A percentile compares a stretch with the other conserved stretches of the same genome.
Evolutionary conservation across 2,888 invertebrate species (phyloP).

Genomic region (Drosophila merina): DNA sequence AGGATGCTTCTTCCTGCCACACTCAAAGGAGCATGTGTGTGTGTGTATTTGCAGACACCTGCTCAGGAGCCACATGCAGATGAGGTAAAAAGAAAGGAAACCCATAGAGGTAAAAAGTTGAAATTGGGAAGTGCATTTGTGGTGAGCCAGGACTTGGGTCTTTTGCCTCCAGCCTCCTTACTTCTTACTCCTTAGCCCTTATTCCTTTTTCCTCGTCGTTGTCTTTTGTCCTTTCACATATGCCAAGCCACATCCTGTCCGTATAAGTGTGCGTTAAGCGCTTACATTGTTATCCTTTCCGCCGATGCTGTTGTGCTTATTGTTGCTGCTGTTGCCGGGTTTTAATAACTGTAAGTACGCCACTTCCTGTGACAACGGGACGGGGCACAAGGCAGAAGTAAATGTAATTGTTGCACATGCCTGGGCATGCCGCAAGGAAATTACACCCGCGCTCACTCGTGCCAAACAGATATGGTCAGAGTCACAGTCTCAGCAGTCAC

Average conservation of each 20-base stretch:
- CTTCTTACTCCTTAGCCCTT: conserved; percentile 13
- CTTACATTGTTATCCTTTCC: conserved; percentile 63
- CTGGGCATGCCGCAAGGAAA: conserved; percentile 40
- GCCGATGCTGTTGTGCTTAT: conserved; percentile 34
- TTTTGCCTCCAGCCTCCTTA: conserved; percentile 44
- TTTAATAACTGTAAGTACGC: conserved; percentile 73
- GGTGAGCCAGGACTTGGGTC: conserved; percentile 62
- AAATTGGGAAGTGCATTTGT: conserved; percentile 73
- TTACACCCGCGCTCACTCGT: conserved; percentile 9
- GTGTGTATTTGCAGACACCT: conserved; percentile 5
- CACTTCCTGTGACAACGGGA: conserved; percentile 56
- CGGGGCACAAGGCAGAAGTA: conserved; percentile 35
- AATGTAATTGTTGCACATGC: conserved; percentile 64
- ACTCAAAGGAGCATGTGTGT: neutral
- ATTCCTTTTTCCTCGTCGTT: conserved; percentile 4
- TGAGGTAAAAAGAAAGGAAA: conserved; percentile 61
- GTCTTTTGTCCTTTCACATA: conserved; percentile 45
- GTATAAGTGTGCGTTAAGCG: conserved; percentile 62
- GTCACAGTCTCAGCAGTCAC: conserved; percentile 1
- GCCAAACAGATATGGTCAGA: neutral
- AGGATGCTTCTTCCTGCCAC: conserved; percentile 23
- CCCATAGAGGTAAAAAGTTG: conserved; percentile 60
- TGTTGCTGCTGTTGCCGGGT: conserved; percentile 49
- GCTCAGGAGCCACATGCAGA: conserved; percentile 57
- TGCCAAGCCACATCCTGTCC: conserved; percentile 45